Base-by-base conservation (phyloP, 2,888 invertebrate genomes). In the Machimus atricapillus region DNA sequence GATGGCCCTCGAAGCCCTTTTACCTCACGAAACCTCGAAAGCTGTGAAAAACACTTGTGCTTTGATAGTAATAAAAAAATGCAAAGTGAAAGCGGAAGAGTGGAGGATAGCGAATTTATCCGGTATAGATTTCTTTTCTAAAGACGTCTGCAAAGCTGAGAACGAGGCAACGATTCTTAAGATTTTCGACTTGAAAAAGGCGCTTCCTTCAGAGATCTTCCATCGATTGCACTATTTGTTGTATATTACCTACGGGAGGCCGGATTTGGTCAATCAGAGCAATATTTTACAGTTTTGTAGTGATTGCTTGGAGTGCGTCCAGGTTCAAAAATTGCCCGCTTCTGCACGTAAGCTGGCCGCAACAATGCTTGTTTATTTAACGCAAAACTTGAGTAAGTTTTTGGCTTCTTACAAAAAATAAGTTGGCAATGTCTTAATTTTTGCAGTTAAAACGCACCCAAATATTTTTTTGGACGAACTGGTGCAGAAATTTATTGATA, bases 31-130 rank as follows among this genome's bases (percentile, higher is more conserved):
- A 88, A 93, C 93, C 23, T 90, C 93, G 43, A 89, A 91, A 0
- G 91, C 93, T 73, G 93, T 94, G 2, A 93, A 93, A 89, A 90
- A 92, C 37, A 93, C 94, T 73, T 95, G 94, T 88, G 90, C 92
- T 0, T 91, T 93, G 31, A 92, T 95, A 40, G 92, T 95, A 1
- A 91, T 91, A 0, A 93, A 93, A 88, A 93, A 93, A 89, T 94
- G 94, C 7, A 90, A 90, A 58, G 92, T 93, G 19, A 93, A 94
- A 82, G 93, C 95, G 31, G 90, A 93, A 74, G 93, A 94, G 43
- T 95, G 95, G 95, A 92, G 94, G 1, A 91, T 93, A 27, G 91
- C 93, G 0, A 94, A 94, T 89, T 91, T 94, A 0, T 91, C 90
- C 76, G 87, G 88, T 87, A 86, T 90, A 88, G 91, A 90, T 27